phyloP scores from a whole-genome alignment of 2,113 vertebrate genomes.

The Eublepharis macularius region DNA sequence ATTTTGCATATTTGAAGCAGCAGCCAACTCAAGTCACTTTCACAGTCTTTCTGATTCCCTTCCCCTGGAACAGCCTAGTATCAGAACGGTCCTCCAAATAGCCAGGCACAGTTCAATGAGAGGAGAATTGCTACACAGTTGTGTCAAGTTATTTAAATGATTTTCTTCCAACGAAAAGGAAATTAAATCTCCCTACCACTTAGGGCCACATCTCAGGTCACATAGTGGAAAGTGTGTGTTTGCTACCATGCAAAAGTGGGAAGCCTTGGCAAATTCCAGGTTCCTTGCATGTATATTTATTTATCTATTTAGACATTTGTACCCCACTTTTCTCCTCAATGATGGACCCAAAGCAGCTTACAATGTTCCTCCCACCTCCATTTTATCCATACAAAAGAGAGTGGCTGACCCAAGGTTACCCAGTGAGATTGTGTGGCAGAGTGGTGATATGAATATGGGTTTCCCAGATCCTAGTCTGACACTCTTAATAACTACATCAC shows the following conservation, averaged over 20 bases:
- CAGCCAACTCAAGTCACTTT: not conserved
- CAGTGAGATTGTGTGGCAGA: no score
- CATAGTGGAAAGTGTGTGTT: not conserved
- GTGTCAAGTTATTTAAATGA: not conserved
- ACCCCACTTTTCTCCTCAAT: no score
- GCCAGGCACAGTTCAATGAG: not conserved
- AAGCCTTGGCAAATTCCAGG: no score
- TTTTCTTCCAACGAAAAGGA: not conserved
- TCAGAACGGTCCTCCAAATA: not conserved
- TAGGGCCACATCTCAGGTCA: not conserved
- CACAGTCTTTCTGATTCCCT: not conserved
- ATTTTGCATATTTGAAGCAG: not conserved
- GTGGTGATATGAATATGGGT: no score
- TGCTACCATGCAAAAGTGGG: not conserved
- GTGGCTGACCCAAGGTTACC: no score
- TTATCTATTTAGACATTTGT: no score
- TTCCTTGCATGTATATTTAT: no score
- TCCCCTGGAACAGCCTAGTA: not conserved
- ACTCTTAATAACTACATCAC: no score
- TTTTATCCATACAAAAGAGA: no score
- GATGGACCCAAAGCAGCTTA: no score
- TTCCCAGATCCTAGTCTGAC: no score
- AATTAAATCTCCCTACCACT: not conserved
- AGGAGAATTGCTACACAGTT: not conserved
- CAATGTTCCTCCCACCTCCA: no score